Conservation (phyloP, 1,140 invertebrate species). For the Drosophila pallidifrons region DNA sequence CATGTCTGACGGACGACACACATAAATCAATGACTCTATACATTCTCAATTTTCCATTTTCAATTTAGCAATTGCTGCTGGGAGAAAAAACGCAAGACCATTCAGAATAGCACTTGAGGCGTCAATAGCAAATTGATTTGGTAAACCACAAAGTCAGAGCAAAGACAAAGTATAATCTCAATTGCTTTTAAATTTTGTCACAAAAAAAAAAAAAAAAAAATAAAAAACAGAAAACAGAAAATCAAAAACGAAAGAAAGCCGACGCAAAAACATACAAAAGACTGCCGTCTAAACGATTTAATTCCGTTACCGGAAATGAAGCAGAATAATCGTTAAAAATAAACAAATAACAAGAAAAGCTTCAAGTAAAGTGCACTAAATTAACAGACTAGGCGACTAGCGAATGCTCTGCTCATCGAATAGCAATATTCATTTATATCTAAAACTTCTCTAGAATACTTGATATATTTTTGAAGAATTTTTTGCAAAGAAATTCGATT, state of each 20-base stretch:
- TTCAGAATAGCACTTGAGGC: conserved; percentile 37
- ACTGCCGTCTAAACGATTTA: conserved; percentile 56
- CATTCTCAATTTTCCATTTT: conserved; percentile 9
- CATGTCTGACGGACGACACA: neutral
- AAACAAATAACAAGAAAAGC: conserved; percentile 35
- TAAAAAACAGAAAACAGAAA: no score
- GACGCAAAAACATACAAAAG: conserved; percentile 23
- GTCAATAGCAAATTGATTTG: conserved; percentile 50
- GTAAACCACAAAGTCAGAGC: conserved; percentile 36
- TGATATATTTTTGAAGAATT: no score
- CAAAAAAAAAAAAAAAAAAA: conserved; percentile 12
- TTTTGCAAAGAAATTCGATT: neutral
- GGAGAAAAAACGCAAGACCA: conserved; percentile 22
- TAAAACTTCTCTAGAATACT: no score
- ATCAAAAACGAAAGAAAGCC: neutral
- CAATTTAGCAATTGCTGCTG: conserved; percentile 14
- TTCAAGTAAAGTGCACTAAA: neutral
- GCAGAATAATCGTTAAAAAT: conserved; percentile 59
- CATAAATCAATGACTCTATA: conserved; percentile 27
- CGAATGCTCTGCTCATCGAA: neutral
- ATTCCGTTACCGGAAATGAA: conserved; percentile 64
- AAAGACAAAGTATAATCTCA: conserved; percentile 34
- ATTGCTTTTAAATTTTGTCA: conserved; percentile 41
- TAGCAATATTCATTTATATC: no score
- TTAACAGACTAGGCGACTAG: neutral